Conservation (phyloP, 2,797 vertebrate genomes). For the Chrosomus eos region DNA sequence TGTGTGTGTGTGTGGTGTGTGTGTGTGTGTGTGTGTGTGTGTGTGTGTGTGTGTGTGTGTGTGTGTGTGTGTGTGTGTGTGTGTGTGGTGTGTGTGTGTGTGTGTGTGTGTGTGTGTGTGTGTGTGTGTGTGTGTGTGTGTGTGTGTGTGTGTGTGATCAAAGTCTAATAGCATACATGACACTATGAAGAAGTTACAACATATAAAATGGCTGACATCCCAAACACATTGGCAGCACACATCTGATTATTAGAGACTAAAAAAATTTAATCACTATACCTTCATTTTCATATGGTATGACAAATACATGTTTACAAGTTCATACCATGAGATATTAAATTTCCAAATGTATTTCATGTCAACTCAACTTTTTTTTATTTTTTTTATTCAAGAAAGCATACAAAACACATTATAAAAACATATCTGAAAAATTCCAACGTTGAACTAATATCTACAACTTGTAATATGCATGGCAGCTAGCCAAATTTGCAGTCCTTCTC, state of each 20-base stretch:
- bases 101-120: background rate
- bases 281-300: background rate
- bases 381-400: too few species aligned
- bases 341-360: background rate
- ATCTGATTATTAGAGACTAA: background rate
- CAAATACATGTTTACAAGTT: background rate
- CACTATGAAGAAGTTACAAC: background rate
- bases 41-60: background rate
- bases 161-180: background rate
- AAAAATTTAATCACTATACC: rapidly evolving
- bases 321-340: too few species aligned
- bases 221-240: background rate
- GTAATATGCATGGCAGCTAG: background rate
- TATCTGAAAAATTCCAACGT: too few species aligned
- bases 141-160: background rate
- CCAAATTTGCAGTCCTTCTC: background rate
- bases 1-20: background rate
- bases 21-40: background rate
- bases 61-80: background rate
- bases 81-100: background rate
- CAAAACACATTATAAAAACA: background rate
- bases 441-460: background rate
- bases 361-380: background rate
- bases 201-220: background rate
- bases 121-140: background rate